phyloP scores from a whole-genome alignment of 2,888 invertebrate genomes.

The Xylocampa areola region DNA sequence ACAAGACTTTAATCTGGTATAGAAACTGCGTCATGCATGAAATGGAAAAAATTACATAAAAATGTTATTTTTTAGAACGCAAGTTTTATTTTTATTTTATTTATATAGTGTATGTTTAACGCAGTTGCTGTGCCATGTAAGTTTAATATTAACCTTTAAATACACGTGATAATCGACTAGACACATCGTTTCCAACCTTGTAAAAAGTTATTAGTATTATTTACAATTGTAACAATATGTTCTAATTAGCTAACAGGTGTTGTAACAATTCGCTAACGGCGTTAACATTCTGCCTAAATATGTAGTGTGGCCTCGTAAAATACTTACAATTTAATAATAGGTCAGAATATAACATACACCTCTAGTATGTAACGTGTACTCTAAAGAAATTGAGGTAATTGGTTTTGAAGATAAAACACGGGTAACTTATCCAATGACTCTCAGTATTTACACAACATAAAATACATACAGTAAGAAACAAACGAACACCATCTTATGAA shows the following conservation, averaged over 20 bases:
- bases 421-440: constrained; percentile 89
- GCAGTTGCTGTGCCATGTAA: too few species aligned
- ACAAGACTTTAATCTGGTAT: too few species aligned
- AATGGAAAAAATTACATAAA: too few species aligned
- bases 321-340: constrained; percentile 83
- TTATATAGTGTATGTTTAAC: too few species aligned
- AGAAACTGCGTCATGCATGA: too few species aligned
- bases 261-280: constrained; percentile 68
- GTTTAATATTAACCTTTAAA: too few species aligned
- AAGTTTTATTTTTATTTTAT: too few species aligned
- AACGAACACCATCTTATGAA: constrained; percentile 56
- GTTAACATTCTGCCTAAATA: constrained; percentile 68
- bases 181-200: too few species aligned
- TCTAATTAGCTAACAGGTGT: constrained; percentile 75
- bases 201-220: constrained; percentile 72
- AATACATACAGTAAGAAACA: constrained; percentile 62
- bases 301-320: constrained; percentile 76
- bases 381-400: constrained; percentile 89
- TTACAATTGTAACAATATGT: constrained; percentile 79
- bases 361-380: constrained; percentile 79
- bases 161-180: too few species aligned
- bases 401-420: constrained; percentile 86
- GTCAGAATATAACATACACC: constrained; percentile 80
- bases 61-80: too few species aligned
- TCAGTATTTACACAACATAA: constrained; percentile 83